phyloP scores from a whole-genome alignment of 2,797 vertebrate species.

The Pyrrhura leucotis region DNA sequence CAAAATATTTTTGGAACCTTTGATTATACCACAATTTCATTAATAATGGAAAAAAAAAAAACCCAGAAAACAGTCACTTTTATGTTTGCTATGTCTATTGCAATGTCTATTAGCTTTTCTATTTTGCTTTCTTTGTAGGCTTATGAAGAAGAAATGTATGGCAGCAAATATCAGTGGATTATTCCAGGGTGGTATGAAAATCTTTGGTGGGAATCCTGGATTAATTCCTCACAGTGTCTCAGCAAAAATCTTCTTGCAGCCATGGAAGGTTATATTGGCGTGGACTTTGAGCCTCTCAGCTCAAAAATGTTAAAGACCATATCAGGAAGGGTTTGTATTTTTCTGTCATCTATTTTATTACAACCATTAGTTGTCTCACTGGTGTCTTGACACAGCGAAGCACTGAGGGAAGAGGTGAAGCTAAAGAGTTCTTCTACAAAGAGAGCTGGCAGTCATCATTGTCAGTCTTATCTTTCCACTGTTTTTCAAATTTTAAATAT shows the following conservation, averaged over 20 bases:
- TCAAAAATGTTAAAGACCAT: slow-evolving; percentile 93
- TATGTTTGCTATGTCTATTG: neutral
- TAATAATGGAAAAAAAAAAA: neutral
- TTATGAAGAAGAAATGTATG: slow-evolving; percentile 94
- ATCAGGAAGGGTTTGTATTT: slow-evolving; percentile 90
- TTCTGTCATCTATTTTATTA: neutral
- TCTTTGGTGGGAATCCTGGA: slow-evolving; percentile 94
- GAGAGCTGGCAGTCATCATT: neutral
- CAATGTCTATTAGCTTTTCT: neutral
- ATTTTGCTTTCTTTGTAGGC: slow-evolving; percentile 80
- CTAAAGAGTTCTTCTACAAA: neutral
- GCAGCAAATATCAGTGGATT: slow-evolving; percentile 99
- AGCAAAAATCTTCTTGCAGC: slow-evolving; percentile 91
- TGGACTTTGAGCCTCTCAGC: slow-evolving; percentile 98
- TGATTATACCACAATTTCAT: neutral
- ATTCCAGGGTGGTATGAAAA: slow-evolving; percentile 99
- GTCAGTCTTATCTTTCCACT: neutral
- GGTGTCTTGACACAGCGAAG: neutral
- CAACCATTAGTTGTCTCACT: neutral
- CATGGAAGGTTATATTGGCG: slow-evolving; percentile 98
- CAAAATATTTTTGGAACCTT: neutral
- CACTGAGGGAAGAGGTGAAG: neutral
- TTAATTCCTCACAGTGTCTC: slow-evolving; percentile 91
- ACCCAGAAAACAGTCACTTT: neutral
- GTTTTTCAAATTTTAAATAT: neutral